A percentile compares a stretch with the other conserved stretches of the same genome.
phyloP scores from a whole-genome alignment of 2,888 invertebrate genomes.

The Thymelicus acteon region DNA sequence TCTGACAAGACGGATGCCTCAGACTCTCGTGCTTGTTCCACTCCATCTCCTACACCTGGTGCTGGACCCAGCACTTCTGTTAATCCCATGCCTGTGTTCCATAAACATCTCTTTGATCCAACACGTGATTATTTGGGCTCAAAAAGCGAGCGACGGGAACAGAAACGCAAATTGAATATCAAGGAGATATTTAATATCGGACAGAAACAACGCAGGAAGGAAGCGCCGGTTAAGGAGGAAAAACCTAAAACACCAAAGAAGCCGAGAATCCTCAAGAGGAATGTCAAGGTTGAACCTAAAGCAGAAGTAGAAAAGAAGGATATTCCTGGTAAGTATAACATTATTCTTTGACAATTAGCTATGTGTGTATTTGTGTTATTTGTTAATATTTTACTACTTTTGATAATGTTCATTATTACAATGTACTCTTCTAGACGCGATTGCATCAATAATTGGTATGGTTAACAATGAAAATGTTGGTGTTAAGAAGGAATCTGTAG shows the following conservation, averaged over 20 bases:
- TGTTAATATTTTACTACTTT: not conserved
- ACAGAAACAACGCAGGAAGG: constrained; percentile 69
- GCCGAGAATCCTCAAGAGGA: constrained; percentile 52
- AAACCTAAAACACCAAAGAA: constrained; percentile 55
- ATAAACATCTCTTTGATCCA: constrained; percentile 80
- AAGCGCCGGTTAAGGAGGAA: constrained; percentile 49
- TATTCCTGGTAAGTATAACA: constrained; percentile 60
- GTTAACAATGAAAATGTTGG: constrained; percentile 43
- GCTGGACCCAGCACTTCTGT: constrained; percentile 54
- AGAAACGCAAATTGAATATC: constrained; percentile 88
- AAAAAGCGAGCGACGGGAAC: constrained; percentile 89
- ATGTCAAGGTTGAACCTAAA: constrained; percentile 44
- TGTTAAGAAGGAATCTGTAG: constrained; percentile 26
- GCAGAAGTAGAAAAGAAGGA: constrained; percentile 51
- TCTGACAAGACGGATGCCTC: constrained; percentile 45
- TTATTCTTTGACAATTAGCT: not conserved
- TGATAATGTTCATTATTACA: not conserved
- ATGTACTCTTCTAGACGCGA: constrained; percentile 60
- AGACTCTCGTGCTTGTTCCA: constrained; percentile 48
- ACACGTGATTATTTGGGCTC: constrained; percentile 80
- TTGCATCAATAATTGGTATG: constrained; percentile 74
- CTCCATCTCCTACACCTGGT: constrained; percentile 52
- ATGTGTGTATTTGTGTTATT: no score
- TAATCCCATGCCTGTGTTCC: constrained; percentile 53
- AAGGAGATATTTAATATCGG: constrained; percentile 87